These are phyloP conservation scores for Pristis pectinata DNA, from an alignment of 2,797 vertebrate species.

Conservation along the genomic window DNA sequence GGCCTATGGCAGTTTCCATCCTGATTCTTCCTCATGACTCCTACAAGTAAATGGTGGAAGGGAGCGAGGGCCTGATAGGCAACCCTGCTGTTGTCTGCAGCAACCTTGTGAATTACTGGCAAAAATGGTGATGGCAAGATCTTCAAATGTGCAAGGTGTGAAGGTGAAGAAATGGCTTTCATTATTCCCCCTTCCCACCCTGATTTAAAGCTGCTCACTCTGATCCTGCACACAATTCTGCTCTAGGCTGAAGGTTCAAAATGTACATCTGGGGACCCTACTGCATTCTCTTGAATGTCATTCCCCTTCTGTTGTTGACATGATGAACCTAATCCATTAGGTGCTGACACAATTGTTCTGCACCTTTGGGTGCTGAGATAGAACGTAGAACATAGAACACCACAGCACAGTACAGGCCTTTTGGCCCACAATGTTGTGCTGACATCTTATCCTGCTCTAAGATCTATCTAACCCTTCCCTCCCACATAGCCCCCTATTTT, in stretches of 20 bases:
- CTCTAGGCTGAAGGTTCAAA: neutral
- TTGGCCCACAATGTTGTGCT: no score
- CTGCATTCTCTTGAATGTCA: neutral
- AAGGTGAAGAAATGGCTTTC: neutral
- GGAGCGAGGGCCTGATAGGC: neutral
- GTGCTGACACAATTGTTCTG: no score
- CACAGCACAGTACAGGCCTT: no score
- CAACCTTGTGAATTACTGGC: neutral
- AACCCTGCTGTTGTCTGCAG: neutral
- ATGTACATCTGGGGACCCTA: neutral
- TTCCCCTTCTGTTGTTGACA: no score
- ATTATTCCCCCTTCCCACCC: neutral
- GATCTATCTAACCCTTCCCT: no score
- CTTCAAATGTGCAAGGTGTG: neutral
- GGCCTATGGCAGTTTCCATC: neutral
- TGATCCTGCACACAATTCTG: neutral
- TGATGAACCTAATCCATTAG: no score
- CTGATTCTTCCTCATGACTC: neutral
- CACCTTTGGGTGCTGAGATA: no score
- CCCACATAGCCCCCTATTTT: no score
- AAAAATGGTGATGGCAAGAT: neutral
- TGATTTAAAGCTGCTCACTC: neutral
- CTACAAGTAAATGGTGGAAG: neutral
- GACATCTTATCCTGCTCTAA: no score
- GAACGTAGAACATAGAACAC: no score